A percentile compares a stretch with the other conserved stretches of the same genome.
phyloP scores from a whole-genome alignment of 2,113 vertebrate genomes.

The Sturnus vulgaris region DNA sequence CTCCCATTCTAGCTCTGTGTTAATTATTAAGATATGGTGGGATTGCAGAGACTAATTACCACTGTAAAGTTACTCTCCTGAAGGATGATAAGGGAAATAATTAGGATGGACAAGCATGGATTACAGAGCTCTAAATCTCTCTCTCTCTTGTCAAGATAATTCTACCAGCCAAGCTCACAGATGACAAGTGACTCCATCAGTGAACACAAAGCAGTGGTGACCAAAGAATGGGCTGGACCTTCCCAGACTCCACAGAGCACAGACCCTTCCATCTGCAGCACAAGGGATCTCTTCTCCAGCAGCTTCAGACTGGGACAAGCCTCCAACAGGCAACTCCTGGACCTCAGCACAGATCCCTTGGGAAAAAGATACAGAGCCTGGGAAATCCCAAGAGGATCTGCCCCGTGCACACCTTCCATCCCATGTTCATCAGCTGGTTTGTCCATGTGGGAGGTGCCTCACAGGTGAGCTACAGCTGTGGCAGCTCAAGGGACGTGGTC shows the following conservation, averaged over 20 bases:
- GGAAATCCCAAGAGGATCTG: background rate
- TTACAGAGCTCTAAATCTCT: slow-evolving; percentile 60
- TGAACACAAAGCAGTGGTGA: background rate
- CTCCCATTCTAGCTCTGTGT: background rate
- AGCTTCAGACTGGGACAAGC: background rate
- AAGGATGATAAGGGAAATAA: slow-evolving; percentile 71
- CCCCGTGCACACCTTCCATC: fast-evolving
- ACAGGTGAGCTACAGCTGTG: background rate
- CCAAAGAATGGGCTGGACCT: background rate
- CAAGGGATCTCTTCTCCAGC: background rate
- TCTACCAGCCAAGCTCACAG: background rate
- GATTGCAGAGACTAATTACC: slow-evolving; percentile 70
- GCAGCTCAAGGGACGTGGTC: background rate
- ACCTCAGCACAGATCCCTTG: background rate
- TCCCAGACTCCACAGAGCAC: background rate
- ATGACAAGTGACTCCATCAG: background rate
- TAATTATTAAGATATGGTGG: slow-evolving; percentile 54
- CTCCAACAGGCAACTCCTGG: background rate
- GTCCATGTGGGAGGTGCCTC: fast-evolving
- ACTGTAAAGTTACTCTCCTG: slow-evolving; percentile 47
- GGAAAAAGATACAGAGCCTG: background rate
- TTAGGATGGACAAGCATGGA: slow-evolving; percentile 69
- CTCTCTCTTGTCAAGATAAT: slow-evolving; percentile 57
- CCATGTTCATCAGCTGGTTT: fast-evolving
- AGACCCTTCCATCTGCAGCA: background rate